phyloP scores from a whole-genome alignment of 2,888 invertebrate species.

The Linhomoeus sp. region DNA sequence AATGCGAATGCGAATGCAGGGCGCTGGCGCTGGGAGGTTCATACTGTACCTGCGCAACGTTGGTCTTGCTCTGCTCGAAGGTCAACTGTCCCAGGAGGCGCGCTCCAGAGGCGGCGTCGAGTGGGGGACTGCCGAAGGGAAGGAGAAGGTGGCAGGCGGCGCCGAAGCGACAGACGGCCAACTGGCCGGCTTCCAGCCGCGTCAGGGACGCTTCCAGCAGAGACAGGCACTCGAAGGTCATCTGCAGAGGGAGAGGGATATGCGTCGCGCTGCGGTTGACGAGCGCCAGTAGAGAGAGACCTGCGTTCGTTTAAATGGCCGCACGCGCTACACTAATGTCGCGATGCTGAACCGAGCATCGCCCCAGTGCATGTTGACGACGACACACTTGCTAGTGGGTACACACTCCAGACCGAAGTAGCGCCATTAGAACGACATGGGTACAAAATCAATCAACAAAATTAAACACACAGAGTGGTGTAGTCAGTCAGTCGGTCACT shows the following conservation, averaged over 20 bases:
- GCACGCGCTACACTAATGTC: too few relatives aligned
- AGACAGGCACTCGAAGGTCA: slow-evolving; percentile 84
- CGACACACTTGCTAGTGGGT: too few relatives aligned
- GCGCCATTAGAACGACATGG: too few relatives aligned
- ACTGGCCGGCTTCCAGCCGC: slow-evolving; percentile 74
- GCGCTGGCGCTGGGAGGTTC: too few relatives aligned
- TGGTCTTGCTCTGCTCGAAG: slow-evolving; percentile 73
- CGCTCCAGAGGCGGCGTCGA: slow-evolving; percentile 64
- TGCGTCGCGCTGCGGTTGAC: too few relatives aligned
- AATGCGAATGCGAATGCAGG: background rate
- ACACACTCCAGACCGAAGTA: too few relatives aligned
- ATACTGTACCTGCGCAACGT: slow-evolving; percentile 49
- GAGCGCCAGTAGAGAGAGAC: too few relatives aligned
- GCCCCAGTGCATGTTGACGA: too few relatives aligned
- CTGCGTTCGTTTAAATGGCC: too few relatives aligned
- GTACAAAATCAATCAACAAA: background rate
- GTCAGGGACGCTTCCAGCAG: slow-evolving; percentile 67
- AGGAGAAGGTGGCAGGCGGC: slow-evolving; percentile 63
- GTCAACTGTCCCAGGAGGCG: slow-evolving; percentile 40
- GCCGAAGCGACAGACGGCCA: slow-evolving; percentile 77
- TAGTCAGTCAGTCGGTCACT: background rate
- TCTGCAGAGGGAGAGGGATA: slow-evolving; percentile 25
- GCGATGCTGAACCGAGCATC: too few relatives aligned
- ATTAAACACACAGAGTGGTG: background rate
- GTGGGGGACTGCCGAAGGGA: slow-evolving; percentile 56